Evolutionary conservation across 2,113 vertebrate species (phyloP), one percentile per base, ranked within the genome.

Genomic region (Triplophysa rosa): DNA sequence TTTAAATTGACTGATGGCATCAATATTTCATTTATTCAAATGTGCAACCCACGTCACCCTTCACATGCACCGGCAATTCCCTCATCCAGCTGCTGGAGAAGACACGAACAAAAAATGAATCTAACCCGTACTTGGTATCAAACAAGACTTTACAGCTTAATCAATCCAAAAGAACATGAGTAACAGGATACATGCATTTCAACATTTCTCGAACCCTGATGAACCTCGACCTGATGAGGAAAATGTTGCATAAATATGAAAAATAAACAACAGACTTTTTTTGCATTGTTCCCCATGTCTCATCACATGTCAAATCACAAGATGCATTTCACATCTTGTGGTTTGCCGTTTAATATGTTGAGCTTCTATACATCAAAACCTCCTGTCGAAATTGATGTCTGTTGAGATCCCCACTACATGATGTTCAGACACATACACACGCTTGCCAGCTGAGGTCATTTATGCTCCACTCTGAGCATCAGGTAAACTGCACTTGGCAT

Each of bases 1-100:
- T 87, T 83, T 88, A 90, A 94, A 93, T 91, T 89, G 86, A 91
- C 87, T 42, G 73, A 40, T 85, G 87, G 63, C 77, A 87, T 87
- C 90, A 92, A 92, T 83, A 90, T 84, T 87, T 91, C 77, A 79
- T 84, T 86, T 87, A 85, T 82, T 80, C 77, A 89, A 86, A 83
- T 88, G 84, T 84, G 68, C 45, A 83, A 86, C 78, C 33, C 84
- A 61, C 26, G 52, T 90, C 78, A 82, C 87, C 82, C 86, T 62
- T 80, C 83, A 42, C 59, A 29, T 45, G 16, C 40, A 49, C 56
- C 24, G 8, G 13, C 49, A 63, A 29, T 17, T 65, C n/a, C 40
- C 37, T 68, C 29, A 33, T 65, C 58, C 33, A 37, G 67, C 40
- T 29, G 54, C 52, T 40, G 40, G 62, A 26, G 33, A 17, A 52